Evolutionary conservation across 2,113 vertebrate genomes (phyloP).

Genomic region (Hemiscyllium ocellatum): DNA sequence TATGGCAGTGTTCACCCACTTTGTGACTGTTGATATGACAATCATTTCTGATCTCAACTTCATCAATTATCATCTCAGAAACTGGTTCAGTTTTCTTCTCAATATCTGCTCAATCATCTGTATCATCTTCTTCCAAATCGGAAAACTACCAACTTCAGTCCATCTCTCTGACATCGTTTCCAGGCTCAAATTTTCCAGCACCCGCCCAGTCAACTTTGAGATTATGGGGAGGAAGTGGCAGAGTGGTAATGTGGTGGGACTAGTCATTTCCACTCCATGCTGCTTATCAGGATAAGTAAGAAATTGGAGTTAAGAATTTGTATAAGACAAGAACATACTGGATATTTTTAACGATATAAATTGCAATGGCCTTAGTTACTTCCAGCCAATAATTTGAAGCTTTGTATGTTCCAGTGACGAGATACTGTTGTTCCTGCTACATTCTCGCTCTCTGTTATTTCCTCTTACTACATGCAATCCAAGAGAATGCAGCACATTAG

Average conservation of each 20-base stretch:
- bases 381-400: not conserved
- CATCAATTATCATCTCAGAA: not conserved
- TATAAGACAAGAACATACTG: too few relatives aligned
- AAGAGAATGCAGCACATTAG: too few relatives aligned
- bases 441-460: not conserved
- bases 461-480: not conserved
- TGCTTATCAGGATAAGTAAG: too few relatives aligned
- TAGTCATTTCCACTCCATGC: too few relatives aligned
- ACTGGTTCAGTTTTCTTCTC: not conserved
- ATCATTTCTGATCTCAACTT: not conserved
- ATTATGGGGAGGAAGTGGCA: too few relatives aligned
- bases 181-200: not conserved
- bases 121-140: not conserved
- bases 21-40: not conserved
- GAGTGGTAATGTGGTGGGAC: too few relatives aligned
- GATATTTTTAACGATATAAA: too few relatives aligned
- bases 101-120: not conserved
- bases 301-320: too few relatives aligned
- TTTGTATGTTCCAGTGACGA: not conserved
- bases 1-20: not conserved
- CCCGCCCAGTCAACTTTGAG: not conserved
- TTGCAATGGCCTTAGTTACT: not conserved
- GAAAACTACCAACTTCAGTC: not conserved
- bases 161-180: not conserved
- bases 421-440: not conserved